Conservation (phyloP, 2,888 invertebrate genomes). For the Drosophila lutescens region DNA sequence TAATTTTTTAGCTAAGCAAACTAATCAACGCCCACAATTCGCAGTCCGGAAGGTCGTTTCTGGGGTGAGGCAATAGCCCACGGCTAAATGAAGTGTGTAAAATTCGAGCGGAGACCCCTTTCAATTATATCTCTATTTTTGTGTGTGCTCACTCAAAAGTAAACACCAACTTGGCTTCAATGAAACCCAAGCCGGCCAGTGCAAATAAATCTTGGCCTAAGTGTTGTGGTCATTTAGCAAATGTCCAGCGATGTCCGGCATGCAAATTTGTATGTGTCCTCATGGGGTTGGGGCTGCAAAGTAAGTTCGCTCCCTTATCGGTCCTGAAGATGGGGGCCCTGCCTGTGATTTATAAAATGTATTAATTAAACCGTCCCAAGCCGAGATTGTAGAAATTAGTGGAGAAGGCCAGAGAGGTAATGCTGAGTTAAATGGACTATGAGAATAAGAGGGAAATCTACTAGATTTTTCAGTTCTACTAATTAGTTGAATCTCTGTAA, state of each 20-base stretch:
- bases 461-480: neutral
- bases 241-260: slow-evolving; percentile 70
- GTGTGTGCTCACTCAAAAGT: slow-evolving; percentile 66
- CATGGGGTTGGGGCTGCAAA: slow-evolving; percentile 2
- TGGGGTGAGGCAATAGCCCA: slow-evolving; percentile 44
- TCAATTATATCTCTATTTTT: slow-evolving; percentile 38
- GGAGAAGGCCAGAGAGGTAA: neutral
- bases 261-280: slow-evolving; percentile 57
- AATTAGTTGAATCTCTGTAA: neutral
- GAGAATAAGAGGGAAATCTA: neutral
- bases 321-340: slow-evolving; percentile 19
- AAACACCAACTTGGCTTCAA: slow-evolving; percentile 70
- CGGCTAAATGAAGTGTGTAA: slow-evolving; percentile 74
- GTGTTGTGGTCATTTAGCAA: slow-evolving; percentile 80
- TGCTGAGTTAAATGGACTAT: slow-evolving; percentile 22
- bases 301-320: slow-evolving; percentile 37
- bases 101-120: slow-evolving; percentile 45
- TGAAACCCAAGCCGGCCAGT: slow-evolving; percentile 21
- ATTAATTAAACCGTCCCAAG: slow-evolving; percentile 68
- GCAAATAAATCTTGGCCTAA: slow-evolving; percentile 77
- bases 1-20: slow-evolving; percentile 63
- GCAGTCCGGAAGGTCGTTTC: slow-evolving; percentile 20
- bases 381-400: slow-evolving; percentile 1
- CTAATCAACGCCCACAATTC: slow-evolving; percentile 73
- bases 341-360: slow-evolving; percentile 69